These are phyloP conservation scores for Hartigia nigra DNA, from an alignment of 2,888 invertebrate species.

Conservation along the genomic window DNA sequence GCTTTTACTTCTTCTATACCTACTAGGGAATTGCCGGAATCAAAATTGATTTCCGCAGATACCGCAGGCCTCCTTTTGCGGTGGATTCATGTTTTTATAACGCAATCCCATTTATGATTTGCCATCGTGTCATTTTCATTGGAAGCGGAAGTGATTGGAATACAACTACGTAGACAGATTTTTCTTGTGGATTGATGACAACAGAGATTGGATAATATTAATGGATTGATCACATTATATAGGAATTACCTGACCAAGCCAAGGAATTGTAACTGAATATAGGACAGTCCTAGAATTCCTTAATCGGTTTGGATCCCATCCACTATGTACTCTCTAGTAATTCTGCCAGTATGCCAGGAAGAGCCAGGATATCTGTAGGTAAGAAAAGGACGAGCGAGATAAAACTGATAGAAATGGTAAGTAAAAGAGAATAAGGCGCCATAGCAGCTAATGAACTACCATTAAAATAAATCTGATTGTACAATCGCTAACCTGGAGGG, in stretches of 20 bases:
- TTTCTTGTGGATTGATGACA: background rate
- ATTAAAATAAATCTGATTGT: constrained; percentile 9
- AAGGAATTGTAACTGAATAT: background rate
- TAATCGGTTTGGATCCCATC: background rate
- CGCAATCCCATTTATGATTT: background rate
- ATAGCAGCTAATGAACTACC: constrained; percentile 3
- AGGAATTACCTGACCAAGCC: background rate
- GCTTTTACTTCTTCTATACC: background rate
- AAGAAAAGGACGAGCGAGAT: background rate
- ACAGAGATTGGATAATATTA: background rate
- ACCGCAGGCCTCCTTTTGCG: background rate
- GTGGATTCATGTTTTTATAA: background rate
- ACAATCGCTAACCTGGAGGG: background rate
- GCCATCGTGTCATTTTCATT: background rate
- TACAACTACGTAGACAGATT: background rate
- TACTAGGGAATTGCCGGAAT: background rate
- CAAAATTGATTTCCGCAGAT: background rate
- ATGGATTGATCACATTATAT: background rate
- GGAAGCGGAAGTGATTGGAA: background rate
- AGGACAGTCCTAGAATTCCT: background rate
- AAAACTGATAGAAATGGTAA: background rate
- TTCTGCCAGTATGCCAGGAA: background rate
- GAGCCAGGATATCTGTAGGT: background rate
- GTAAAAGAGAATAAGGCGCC: background rate
- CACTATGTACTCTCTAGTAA: background rate